These are phyloP conservation scores for Pseudomyrmex flavicornis DNA, from an alignment of 1,140 invertebrate genomes.

Conservation along the genomic window DNA sequence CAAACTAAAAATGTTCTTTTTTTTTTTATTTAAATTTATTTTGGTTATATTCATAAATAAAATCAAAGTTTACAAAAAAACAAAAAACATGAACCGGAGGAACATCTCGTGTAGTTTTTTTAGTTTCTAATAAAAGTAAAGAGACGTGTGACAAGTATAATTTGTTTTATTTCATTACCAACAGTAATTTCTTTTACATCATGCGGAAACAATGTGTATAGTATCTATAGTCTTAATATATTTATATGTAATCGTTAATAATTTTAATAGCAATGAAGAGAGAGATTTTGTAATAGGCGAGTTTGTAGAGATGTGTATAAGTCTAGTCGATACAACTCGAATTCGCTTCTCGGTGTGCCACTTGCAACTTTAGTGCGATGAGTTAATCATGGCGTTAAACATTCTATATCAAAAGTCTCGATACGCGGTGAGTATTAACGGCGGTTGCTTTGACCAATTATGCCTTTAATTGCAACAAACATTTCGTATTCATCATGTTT, in stretches of 20 bases:
- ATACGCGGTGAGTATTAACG: not conserved
- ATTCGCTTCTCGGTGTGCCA: conserved; percentile 51
- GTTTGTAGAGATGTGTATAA: conserved; percentile 76
- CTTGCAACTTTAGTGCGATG: conserved; percentile 3
- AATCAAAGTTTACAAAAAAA: not conserved
- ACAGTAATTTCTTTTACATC: conserved; percentile 77
- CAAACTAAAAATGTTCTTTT: not conserved
- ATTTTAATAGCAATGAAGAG: conserved; percentile 77
- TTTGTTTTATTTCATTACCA: conserved; percentile 81
- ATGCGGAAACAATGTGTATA: conserved; percentile 79
- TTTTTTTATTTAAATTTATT: conserved; percentile 10
- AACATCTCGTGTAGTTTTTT: not conserved
- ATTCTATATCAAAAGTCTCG: conserved; percentile 3
- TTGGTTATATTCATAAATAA: not conserved
- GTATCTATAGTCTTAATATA: conserved; percentile 77
- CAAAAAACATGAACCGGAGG: not conserved
- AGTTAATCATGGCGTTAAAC: not conserved
- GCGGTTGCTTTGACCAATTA: conserved; percentile 36
- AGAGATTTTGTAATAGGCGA: conserved; percentile 74
- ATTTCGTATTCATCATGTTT: not conserved
- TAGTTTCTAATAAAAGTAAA: not conserved
- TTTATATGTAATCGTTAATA: conserved; percentile 75
- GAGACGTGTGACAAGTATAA: conserved; percentile 75
- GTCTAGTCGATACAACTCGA: conserved; percentile 73
- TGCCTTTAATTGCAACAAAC: conserved; percentile 23